Evolutionary conservation across 1,140 invertebrate genomes (phyloP), one percentile per base, ranked within the genome.

Genomic region (Thereuonema tuberculata): DNA sequence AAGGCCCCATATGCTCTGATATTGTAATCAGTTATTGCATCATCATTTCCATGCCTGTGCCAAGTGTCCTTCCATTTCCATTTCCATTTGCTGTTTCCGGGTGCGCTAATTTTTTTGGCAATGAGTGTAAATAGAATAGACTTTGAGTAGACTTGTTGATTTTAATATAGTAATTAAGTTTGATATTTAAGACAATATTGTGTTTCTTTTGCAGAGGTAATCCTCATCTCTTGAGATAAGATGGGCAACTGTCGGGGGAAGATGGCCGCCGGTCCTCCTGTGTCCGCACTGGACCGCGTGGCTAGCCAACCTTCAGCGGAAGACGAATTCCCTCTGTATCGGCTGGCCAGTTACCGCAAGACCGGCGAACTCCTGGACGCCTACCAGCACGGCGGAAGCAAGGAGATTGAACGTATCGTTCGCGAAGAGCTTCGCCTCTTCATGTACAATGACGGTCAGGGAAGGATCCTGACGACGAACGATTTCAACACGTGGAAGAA

Each of bases 401-500:
- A 71, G 5, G 76, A 77, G 61, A 91, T 94, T 0, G 87, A 95
- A 70, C 84, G 85, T 70, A 73, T 95, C 37, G 89, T 95, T 26
- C 78, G 82, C 23, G 89, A 93, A 63, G 88, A 95, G 68, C 89
- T 97, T 66, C 82, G 84, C 0, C 79, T 87, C 0, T 84, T 93
- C 65, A 87, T 94, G 84, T 96, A 96, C 68, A 84, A 84, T 37
- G 82, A 90, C 47, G 94, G 93, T 5, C 83, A 86, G 67, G 89
- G 91, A 0, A 81, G 89, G 68, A 75, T 84, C 12, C 89, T 98
- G 64, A 93, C 90, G 68, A 78, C 89, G 25, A 84, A 87, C 0
- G 93, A 97, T 67, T 96, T 92, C 71, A 72, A 95, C 2, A 79
- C 88, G 52, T 97, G 93, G 93, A 93, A 92, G 70, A 92, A 89